These are phyloP conservation scores for Phyllopteryx taeniolatus DNA, from an alignment of 2,113 vertebrate species.

Conservation along the genomic window DNA sequence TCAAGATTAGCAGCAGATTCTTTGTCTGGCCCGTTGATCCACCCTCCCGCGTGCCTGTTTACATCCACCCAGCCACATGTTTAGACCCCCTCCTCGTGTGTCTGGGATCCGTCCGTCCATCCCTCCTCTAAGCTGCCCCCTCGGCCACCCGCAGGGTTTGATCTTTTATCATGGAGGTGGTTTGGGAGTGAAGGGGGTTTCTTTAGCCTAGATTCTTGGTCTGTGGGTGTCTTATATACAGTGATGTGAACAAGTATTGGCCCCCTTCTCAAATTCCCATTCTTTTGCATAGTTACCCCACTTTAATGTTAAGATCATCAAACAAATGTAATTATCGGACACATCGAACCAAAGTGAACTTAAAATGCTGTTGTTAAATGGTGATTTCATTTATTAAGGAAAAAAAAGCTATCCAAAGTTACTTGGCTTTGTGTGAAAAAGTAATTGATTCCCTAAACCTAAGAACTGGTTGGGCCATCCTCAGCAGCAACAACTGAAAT, in stretches of 20 bases:
- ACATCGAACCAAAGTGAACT: no score
- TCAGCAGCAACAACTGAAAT: no score
- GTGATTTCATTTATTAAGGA: no score
- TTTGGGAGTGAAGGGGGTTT: not conserved
- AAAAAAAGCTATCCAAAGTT: no score
- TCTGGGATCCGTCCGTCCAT: not conserved
- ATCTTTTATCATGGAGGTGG: slow-evolving; percentile 14
- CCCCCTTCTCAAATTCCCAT: no score
- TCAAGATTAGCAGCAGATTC: slow-evolving; percentile 55
- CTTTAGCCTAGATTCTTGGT: slow-evolving; percentile 2
- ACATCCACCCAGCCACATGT: slow-evolving; percentile 17
- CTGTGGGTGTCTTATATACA: not conserved
- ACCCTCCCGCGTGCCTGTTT: slow-evolving; percentile 29
- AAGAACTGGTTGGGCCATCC: no score
- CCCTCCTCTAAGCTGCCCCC: slow-evolving; percentile 12
- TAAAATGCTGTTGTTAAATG: no score
- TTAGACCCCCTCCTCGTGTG: slow-evolving; percentile 2
- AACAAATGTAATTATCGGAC: no score
- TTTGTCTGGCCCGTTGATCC: slow-evolving; percentile 53
- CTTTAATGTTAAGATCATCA: no score
- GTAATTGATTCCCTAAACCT: no score
- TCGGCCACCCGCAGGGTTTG: slow-evolving; percentile 15
- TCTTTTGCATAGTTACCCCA: no score
- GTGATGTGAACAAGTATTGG: not conserved
- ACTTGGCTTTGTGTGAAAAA: no score